These are phyloP conservation scores for Eriosoma lanigerum DNA, from an alignment of 1,140 invertebrate genomes.

Conservation along the genomic window DNA sequence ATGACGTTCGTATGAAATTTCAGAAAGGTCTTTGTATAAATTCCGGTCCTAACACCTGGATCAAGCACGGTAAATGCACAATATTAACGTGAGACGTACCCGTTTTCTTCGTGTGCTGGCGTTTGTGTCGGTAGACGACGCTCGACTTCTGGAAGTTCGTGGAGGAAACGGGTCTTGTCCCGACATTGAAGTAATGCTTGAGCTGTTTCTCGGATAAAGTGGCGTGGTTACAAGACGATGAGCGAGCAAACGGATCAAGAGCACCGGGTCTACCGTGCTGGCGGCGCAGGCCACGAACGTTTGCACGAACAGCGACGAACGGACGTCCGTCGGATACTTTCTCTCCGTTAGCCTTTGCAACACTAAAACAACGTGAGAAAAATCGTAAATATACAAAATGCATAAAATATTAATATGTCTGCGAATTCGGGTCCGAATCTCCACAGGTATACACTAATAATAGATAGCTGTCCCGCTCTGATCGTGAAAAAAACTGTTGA, in stretches of 20 bases:
- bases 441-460: too few relatives aligned
- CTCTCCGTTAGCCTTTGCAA: not conserved
- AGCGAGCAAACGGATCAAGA: slow-evolving; percentile 64
- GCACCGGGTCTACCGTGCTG: slow-evolving; percentile 64
- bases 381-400: too few relatives aligned
- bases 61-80: too few relatives aligned
- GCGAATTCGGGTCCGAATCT: too few relatives aligned
- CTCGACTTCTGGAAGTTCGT: slow-evolving; percentile 57
- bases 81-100: too few relatives aligned
- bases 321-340: slow-evolving; percentile 54
- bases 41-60: too few relatives aligned
- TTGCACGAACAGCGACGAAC: slow-evolving; percentile 57
- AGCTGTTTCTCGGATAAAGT: slow-evolving; percentile 59
- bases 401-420: too few relatives aligned
- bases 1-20: too few relatives aligned
- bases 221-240: slow-evolving; percentile 65
- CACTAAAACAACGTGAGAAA: not conserved
- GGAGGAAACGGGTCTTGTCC: slow-evolving; percentile 57
- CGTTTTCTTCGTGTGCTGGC: slow-evolving; percentile 58
- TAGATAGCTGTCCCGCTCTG: too few relatives aligned
- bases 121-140: slow-evolving; percentile 60
- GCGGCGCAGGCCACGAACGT: slow-evolving; percentile 62
- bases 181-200: slow-evolving; percentile 59
- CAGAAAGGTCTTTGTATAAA: too few relatives aligned
- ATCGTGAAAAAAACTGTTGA: too few relatives aligned